Conservation (phyloP, 2,113 vertebrate genomes). For the Oncorhynchus kisutch region DNA sequence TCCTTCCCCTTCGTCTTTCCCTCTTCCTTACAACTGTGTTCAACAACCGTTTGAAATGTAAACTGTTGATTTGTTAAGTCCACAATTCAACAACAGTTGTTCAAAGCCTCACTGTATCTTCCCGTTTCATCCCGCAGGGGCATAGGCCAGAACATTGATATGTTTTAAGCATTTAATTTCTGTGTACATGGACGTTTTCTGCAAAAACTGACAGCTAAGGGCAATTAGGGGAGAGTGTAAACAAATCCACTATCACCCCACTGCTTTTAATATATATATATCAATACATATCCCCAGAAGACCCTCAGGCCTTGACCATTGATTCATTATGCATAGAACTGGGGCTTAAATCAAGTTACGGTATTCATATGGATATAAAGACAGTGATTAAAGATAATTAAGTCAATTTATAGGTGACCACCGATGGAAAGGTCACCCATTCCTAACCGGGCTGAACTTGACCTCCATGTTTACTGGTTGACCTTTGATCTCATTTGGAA, state of each 20-base stretch:
- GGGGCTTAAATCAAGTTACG: too few relatives aligned
- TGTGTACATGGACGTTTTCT: neutral
- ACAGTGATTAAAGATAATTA: constrained; percentile 46
- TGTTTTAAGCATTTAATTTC: too few relatives aligned
- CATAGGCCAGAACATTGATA: neutral
- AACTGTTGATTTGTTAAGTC: constrained; percentile 21
- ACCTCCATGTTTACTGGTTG: constrained; percentile 44
- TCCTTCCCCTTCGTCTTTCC: neutral
- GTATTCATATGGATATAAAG: constrained; percentile 30
- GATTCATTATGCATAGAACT: too few relatives aligned
- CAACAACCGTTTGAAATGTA: constrained; percentile 10
- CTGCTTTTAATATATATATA: neutral
- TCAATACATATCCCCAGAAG: too few relatives aligned
- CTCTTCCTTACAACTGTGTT: neutral
- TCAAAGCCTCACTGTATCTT: constrained; percentile 12
- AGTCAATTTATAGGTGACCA: constrained; percentile 36
- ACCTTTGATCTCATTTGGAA: constrained; percentile 53
- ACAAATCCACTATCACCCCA: neutral
- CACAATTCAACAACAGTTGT: constrained; percentile 24
- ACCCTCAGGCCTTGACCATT: too few relatives aligned
- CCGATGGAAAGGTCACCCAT: constrained; percentile 20
- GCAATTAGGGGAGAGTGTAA: neutral
- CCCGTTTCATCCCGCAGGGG: neutral
- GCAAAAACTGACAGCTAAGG: neutral
- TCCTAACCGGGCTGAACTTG: constrained; percentile 22